Evolutionary conservation across 2,797 vertebrate species (phyloP).

Genomic region (Crocodylus rhombifer): DNA sequence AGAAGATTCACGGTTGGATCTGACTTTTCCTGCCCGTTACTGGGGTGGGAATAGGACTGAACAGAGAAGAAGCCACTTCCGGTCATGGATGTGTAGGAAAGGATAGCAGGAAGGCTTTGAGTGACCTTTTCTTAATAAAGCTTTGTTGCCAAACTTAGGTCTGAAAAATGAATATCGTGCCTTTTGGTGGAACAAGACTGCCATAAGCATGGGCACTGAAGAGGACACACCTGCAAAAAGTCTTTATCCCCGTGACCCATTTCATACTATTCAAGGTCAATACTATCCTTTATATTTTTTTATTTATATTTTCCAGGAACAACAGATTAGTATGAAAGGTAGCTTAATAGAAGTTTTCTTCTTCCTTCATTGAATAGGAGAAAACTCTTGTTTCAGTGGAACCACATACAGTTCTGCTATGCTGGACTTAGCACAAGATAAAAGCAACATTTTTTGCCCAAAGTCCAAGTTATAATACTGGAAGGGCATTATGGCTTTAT

Average conservation of each 20-base stretch:
- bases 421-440: constrained; percentile 46
- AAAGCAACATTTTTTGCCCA: constrained; percentile 62
- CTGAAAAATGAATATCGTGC: not conserved
- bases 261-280: not conserved
- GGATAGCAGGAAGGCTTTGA: not conserved
- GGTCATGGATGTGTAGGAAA: not conserved
- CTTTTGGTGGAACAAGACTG: not conserved
- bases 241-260: not conserved
- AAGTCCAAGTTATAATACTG: constrained; percentile 63
- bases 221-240: not conserved
- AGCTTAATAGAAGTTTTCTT: not conserved
- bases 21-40: not conserved
- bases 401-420: not conserved
- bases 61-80: not conserved
- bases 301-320: not conserved
- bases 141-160: not conserved
- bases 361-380: not conserved
- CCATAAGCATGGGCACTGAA: not conserved
- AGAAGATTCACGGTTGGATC: not conserved
- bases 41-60: not conserved
- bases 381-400: constrained; percentile 43
- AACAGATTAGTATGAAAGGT: fast-evolving
- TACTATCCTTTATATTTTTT: not conserved
- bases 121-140: not conserved
- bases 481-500: constrained; percentile 71